Evolutionary conservation across 2,113 vertebrate genomes (phyloP).

Genomic region (Alaudala cheleensis): DNA sequence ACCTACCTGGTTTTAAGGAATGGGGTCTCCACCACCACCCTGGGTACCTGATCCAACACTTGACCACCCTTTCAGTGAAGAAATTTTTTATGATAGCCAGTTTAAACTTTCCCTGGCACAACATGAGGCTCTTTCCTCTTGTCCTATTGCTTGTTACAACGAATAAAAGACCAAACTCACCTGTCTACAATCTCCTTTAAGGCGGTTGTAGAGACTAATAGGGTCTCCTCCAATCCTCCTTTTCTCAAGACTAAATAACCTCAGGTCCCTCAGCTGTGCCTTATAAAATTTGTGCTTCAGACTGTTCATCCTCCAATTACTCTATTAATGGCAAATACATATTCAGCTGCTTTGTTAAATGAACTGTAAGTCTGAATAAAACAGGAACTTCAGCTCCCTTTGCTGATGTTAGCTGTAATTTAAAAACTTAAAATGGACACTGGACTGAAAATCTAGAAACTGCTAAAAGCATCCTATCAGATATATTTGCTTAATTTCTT

Average conservation of each 20-base stretch:
- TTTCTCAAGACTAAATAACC: neutral
- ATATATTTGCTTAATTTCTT: neutral
- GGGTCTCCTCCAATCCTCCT: rapidly evolving
- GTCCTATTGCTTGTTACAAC: rapidly evolving
- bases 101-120: neutral
- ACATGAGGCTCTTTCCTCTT: neutral
- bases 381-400: neutral
- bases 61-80: neutral
- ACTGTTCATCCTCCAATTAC: neutral
- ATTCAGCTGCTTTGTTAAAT: neutral
- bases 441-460: neutral
- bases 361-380: neutral
- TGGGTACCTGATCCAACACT: neutral
- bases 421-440: neutral
- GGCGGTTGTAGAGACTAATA: neutral
- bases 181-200: no score
- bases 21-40: neutral
- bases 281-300: neutral
- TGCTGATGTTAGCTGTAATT: neutral
- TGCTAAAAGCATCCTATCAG: neutral
- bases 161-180: neutral
- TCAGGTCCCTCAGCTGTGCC: neutral
- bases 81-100: neutral
- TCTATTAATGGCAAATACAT: neutral
- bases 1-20: neutral